Conservation (phyloP, 2,113 vertebrate genomes). For the Oryzias woworae region DNA sequence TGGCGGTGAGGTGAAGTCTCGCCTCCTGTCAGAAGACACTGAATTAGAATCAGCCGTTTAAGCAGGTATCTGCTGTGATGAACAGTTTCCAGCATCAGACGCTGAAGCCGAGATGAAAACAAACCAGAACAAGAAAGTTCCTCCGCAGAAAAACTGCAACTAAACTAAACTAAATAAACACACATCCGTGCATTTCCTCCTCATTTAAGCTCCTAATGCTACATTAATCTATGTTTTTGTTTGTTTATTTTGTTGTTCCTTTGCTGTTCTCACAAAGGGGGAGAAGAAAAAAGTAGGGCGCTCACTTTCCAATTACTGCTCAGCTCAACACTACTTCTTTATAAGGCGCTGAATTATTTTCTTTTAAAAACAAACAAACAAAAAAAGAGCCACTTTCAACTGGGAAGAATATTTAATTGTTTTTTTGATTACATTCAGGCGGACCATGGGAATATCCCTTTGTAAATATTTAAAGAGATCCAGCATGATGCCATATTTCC, state of each 20-base stretch:
- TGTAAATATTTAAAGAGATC: slow-evolving; percentile 83
- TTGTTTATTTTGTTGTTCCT: slow-evolving; percentile 70
- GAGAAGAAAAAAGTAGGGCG: slow-evolving; percentile 74
- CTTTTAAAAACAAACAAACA: slow-evolving; percentile 79
- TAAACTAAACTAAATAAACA: slow-evolving; percentile 60
- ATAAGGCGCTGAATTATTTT: slow-evolving; percentile 78
- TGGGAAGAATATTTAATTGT: slow-evolving; percentile 85
- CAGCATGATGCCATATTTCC: slow-evolving; percentile 77
- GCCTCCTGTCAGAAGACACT: slow-evolving; percentile 60
- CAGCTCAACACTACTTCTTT: slow-evolving; percentile 71
- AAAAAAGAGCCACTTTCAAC: slow-evolving; percentile 73
- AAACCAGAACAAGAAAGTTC: slow-evolving; percentile 31
- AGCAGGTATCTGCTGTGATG: slow-evolving; percentile 77
- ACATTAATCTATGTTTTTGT: slow-evolving; percentile 73
- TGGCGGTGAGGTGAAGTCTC: slow-evolving; percentile 60
- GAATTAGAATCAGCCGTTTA: slow-evolving; percentile 86
- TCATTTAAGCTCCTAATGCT: slow-evolving; percentile 68
- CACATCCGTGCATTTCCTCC: slow-evolving; percentile 66
- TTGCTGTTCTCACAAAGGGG: slow-evolving; percentile 67
- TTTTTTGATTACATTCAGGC: slow-evolving; percentile 83
- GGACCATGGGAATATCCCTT: slow-evolving; percentile 79
- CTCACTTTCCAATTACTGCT: slow-evolving; percentile 75
- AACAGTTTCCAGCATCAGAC: slow-evolving; percentile 76
- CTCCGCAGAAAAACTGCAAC: slow-evolving; percentile 43
- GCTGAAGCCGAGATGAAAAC: neutral